Conservation (phyloP, 2,888 invertebrate genomes). For the Eupithecia abbreviata region DNA sequence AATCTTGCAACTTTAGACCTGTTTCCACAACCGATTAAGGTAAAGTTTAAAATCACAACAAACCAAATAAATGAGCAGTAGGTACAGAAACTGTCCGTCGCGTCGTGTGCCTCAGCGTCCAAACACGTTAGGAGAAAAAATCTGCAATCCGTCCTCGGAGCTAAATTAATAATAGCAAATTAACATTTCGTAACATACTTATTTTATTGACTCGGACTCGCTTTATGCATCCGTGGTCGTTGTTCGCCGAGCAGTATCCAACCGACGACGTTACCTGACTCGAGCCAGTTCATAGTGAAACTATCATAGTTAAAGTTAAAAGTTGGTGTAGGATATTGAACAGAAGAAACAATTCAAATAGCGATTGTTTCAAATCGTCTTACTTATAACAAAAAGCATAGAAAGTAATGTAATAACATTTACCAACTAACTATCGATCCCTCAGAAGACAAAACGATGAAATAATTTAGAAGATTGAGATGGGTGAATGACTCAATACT, state of each 20-base stretch:
- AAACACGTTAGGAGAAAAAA: conserved; percentile 7
- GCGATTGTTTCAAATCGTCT: too few species aligned
- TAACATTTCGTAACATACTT: conserved; percentile 23
- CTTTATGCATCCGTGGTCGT: conserved; percentile 16
- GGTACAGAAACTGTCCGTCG: background rate
- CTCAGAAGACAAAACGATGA: background rate
- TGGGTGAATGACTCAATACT: background rate
- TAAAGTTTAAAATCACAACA: background rate
- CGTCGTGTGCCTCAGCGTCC: background rate
- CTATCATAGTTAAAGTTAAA: background rate
- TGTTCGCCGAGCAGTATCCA: conserved; percentile 10
- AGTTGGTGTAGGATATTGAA: background rate
- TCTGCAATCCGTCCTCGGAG: conserved; percentile 3
- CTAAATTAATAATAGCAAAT: conserved; percentile 27
- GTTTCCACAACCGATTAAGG: too few species aligned
- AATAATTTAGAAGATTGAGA: background rate
- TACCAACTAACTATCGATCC: background rate
- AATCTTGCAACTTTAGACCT: too few species aligned
- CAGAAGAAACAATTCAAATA: background rate
- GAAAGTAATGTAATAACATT: background rate
- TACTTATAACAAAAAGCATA: background rate
- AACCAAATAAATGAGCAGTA: background rate
- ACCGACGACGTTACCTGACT: background rate
- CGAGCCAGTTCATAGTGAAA: background rate
- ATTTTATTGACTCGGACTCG: conserved; percentile 13